phyloP scores from a whole-genome alignment of 1,140 invertebrate species.

The Ips typographus region DNA sequence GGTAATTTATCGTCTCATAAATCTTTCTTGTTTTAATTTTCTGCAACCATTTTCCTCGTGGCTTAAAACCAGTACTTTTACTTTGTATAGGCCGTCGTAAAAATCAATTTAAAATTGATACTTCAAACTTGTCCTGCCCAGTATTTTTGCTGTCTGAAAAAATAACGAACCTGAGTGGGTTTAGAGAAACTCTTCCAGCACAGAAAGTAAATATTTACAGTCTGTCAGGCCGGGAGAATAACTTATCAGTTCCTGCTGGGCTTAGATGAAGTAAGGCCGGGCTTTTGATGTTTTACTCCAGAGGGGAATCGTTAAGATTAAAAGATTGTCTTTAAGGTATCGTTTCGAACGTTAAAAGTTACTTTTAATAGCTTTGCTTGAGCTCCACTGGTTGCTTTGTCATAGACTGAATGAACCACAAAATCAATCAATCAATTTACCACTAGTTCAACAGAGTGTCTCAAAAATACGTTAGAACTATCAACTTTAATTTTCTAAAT shows the following conservation, averaged over 20 bases:
- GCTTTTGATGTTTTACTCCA: slow-evolving; percentile 2
- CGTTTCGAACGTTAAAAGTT: neutral
- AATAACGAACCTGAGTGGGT: neutral
- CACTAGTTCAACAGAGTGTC: neutral
- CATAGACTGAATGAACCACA: neutral
- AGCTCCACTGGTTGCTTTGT: neutral
- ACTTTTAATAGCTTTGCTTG: neutral
- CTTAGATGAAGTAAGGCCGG: neutral
- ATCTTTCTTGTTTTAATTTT: neutral
- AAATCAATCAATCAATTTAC: neutral
- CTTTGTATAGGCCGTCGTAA: neutral
- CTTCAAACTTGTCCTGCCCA: neutral
- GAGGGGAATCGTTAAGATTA: neutral
- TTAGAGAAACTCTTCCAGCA: neutral
- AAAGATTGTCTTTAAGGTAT: neutral
- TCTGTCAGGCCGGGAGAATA: neutral
- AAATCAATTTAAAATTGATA: neutral
- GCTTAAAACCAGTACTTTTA: neutral
- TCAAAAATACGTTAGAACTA: neutral
- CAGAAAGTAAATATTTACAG: neutral
- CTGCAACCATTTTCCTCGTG: neutral
- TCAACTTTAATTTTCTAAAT: too few relatives aligned
- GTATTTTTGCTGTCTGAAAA: neutral
- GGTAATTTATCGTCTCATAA: neutral
- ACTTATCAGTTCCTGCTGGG: neutral